Percentiles rank a stretch among this genome's conserved stretches.
phyloP scores from a whole-genome alignment of 2,888 invertebrate species.

The Dichetophora obliterata region DNA sequence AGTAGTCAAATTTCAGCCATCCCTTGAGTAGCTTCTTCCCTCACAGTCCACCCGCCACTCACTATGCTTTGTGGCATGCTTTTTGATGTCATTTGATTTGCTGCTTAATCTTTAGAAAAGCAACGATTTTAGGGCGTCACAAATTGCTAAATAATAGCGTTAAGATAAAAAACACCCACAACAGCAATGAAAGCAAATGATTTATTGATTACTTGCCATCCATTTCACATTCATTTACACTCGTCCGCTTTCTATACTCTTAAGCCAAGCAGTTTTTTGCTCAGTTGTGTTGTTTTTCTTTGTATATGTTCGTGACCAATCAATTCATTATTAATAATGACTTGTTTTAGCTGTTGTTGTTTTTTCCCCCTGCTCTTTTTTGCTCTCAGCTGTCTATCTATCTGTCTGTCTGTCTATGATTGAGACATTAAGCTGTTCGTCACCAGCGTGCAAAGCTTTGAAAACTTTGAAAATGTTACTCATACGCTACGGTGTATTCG shows the following conservation, averaged over 20 bases:
- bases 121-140: neutral
- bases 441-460: neutral
- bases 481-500: no score
- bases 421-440: neutral
- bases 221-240: no score
- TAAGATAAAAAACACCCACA: neutral
- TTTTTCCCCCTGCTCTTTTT: neutral
- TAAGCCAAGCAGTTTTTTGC: neutral
- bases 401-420: neutral
- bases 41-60: neutral
- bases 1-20: neutral
- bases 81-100: conserved; percentile 13
- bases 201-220: no score
- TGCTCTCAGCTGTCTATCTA: neutral
- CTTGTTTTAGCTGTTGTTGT: neutral
- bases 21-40: neutral
- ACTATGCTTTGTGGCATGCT: neutral
- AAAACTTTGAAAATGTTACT: no score
- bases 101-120: neutral
- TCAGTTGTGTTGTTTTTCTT: neutral
- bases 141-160: conserved; percentile 13
- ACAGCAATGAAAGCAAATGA: neutral
- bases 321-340: no score
- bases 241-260: no score
- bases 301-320: no score